These are phyloP conservation scores for Lycocerus yunnanus DNA, from an alignment of 2,888 invertebrate genomes.

Conservation along the genomic window DNA sequence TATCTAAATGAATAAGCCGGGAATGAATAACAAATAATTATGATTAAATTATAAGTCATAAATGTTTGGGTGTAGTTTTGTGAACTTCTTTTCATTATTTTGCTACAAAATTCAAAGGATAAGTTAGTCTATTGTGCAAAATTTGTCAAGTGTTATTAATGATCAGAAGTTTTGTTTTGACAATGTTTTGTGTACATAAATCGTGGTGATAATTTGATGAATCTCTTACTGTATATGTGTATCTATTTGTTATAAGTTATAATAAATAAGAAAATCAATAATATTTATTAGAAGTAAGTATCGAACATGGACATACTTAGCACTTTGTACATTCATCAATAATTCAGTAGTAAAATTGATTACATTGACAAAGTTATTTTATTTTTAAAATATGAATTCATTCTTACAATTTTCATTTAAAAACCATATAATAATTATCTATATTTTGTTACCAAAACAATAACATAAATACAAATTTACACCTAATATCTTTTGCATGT, in stretches of 20 bases:
- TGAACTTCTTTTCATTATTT: neutral
- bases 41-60: neutral
- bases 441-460: neutral
- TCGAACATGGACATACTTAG: neutral
- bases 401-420: neutral
- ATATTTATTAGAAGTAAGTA: neutral
- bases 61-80: neutral
- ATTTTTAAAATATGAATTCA: neutral
- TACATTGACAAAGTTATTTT: neutral
- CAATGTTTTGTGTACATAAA: neutral
- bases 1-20: neutral
- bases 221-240: neutral
- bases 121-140: neutral
- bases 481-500: conserved; percentile 39
- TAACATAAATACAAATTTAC: conserved; percentile 22
- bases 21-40: neutral
- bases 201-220: neutral
- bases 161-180: neutral
- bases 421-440: neutral
- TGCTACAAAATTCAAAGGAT: neutral
- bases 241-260: neutral
- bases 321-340: neutral
- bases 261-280: neutral
- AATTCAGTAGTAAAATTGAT: neutral
- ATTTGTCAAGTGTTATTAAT: neutral